Percentiles rank a stretch among this genome's conserved stretches.
Evolutionary conservation across 2,113 vertebrate species (phyloP).

Genomic region (Sylvietta virens): DNA sequence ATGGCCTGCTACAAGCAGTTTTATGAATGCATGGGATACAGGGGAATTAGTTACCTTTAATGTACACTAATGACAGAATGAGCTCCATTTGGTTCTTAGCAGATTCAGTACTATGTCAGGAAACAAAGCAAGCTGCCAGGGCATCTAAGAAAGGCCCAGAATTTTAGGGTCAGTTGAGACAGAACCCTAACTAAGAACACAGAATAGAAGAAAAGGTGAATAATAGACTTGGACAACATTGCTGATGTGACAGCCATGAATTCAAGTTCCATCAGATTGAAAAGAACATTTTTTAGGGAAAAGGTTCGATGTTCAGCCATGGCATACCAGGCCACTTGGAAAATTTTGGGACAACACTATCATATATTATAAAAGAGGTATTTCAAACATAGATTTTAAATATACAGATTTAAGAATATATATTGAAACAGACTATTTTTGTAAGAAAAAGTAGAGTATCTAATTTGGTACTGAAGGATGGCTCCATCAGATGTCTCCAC

Average conservation of each 20-base stretch:
- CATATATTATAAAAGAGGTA: background rate
- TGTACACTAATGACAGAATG: background rate
- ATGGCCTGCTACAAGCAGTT: background rate
- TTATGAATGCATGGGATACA: background rate
- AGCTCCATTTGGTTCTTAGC: background rate
- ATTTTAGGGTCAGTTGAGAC: background rate
- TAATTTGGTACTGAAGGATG: background rate
- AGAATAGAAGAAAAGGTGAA: background rate
- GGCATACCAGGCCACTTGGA: background rate
- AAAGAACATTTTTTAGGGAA: background rate
- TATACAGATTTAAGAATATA: background rate
- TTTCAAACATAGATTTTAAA: background rate
- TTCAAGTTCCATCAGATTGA: background rate
- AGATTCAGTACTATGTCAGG: background rate
- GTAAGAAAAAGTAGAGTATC: background rate
- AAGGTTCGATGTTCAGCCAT: background rate
- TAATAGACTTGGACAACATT: background rate
- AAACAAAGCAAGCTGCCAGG: background rate
- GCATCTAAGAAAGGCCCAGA: background rate
- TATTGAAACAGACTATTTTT: background rate
- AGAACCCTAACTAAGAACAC: background rate
- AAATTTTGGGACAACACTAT: background rate
- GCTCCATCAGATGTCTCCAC: background rate
- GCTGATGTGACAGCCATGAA: background rate
- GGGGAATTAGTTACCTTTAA: background rate